Base-by-base conservation (phyloP, 2,888 invertebrate genomes). In the Lithophane socia region DNA sequence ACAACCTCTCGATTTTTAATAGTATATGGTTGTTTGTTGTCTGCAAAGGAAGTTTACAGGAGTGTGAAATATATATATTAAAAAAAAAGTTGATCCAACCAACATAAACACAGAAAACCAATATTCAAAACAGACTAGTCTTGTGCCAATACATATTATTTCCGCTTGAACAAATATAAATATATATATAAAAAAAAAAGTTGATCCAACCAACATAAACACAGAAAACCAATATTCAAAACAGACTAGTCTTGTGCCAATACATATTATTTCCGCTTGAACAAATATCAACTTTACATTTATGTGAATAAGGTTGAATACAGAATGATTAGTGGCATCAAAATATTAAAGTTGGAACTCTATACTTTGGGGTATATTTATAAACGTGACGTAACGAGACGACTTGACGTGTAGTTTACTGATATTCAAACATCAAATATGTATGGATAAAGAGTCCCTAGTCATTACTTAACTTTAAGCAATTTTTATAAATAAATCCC, bases 1-100 rank as follows among this genome's bases (percentile, higher is more conserved):
- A 98, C 58, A 97, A 73, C 0, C 70, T 71, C 83, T 96, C 91
- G 2, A 96, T 90, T 75, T 91, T 92, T 29, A 91, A 73, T 5
- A 96, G 90, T 7, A 96, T 88, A 0, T 89, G 88, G 85, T 97
- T 97, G 0, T 86, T 87, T 21, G 97, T 96, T 12, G 82, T 87
- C 96, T 96, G 91, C 75, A 89, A 86, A 37, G 3, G 1, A 82
- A 58, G 10, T 77, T 61, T 29, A 44, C 0, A 21, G 13, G n/a
- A 16, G 12, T 16, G 4, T 44, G 7, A 56, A 37, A 7, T n/a
- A n/a, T n/a, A 3, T 18, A 2, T 60, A 42, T 16, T 1, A n/a
- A 12, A n/a, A 37, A 71, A 47, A 12, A 37, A 18, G n/a, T 13
- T 24, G 37, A 12, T 5, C 49, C 18, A n/a, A 18, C 47, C 37